Evolutionary conservation across 2,113 vertebrate species (phyloP), one percentile per base, ranked within the genome.

Genomic region (Sinocyclocheilus anshuiensis): DNA sequence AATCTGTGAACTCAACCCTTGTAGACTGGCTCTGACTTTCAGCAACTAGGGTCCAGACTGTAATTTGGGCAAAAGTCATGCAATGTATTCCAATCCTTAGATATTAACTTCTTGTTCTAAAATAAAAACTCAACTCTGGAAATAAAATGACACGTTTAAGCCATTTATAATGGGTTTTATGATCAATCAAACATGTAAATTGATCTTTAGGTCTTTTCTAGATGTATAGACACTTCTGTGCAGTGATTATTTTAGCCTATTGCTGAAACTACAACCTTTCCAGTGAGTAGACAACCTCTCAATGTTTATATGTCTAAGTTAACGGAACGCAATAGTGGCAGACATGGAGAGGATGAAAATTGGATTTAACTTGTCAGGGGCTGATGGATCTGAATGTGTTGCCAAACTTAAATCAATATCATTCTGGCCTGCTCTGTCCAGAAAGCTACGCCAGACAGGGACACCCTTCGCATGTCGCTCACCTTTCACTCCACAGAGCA

Each of bases 401-500:
- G 36, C 48, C 83, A 80, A 88, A 77, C 39, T 82, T 77, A 86
- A 88, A 82, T 82, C 87, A 88, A 63, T 80, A 77, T 50, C 71
- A 63, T 77, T 81, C 81, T 18, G 59, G 24, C 18, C 42, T 79
- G 83, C 63, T 85, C 82, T 24, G 61, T 57, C 85, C 78, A 57
- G 15, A 55, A 74, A 83, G 61, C 83, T 59, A 77, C 11, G 9
- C 18, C 36, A 72, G 69, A 72, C 69, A 72, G 4, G 18, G 69
- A 12, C 76, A 79, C 22, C 76, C 26, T 82, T 26, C 48, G 7
- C 39, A 81, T 33, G 48, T 65, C 45, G 12, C 33, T 55, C 36
- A 50, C 33, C 69, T 39, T 48, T 76, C 71, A 36, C 48, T 69
- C 45, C 61, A 26, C 69, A 39, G 33, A 72, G 10, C 24, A 29